These are phyloP conservation scores for Acrobasis suavella DNA, from an alignment of 2,888 invertebrate species.

Conservation along the genomic window DNA sequence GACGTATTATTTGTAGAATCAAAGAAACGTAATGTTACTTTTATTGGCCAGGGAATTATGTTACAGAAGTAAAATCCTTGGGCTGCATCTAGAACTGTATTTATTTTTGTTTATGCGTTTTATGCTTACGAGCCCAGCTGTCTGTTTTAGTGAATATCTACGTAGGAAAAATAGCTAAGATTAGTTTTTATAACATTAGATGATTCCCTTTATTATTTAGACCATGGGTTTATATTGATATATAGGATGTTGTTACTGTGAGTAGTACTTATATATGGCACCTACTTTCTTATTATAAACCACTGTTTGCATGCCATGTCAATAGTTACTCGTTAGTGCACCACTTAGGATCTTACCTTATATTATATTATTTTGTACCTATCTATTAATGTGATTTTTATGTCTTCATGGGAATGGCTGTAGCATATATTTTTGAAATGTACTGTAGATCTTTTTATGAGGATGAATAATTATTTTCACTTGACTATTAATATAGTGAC, in stretches of 20 bases:
- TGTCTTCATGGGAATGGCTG: neutral
- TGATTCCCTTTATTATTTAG: neutral
- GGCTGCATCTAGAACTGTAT: neutral
- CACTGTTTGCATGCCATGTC: conserved; percentile 1
- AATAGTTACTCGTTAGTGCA: neutral
- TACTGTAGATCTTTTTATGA: neutral
- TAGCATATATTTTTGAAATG: neutral
- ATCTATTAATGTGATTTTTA: neutral
- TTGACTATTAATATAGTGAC: neutral
- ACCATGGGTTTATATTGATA: neutral
- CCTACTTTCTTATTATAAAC: too few relatives aligned
- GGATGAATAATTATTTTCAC: neutral
- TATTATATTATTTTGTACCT: too few relatives aligned
- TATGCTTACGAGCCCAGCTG: neutral
- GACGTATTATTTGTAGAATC: neutral
- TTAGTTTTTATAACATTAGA: neutral
- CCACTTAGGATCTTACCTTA: too few relatives aligned
- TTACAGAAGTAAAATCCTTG: neutral
- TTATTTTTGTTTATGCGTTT: neutral
- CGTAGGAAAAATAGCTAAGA: neutral
- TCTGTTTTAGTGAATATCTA: neutral
- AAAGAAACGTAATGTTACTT: neutral
- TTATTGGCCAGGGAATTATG: neutral
- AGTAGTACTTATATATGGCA: neutral
- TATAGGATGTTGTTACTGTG: neutral